These are phyloP conservation scores for Drosophila tani DNA, from an alignment of 1,140 invertebrate species.

Conservation along the genomic window DNA sequence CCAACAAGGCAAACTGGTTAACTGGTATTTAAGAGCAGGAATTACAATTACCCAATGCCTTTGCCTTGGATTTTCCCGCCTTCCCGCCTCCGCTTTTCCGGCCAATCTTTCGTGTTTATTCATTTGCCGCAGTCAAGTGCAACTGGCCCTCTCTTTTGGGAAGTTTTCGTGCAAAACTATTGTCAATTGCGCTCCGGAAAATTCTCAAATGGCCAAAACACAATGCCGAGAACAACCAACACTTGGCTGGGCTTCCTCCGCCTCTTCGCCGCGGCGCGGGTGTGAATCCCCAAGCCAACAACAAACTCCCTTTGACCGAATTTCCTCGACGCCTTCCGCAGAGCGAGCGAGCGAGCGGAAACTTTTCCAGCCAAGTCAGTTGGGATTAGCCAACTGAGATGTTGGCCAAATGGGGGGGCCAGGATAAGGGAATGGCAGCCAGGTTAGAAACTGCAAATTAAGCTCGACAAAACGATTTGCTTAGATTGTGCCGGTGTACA, in stretches of 20 bases:
- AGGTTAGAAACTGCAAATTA: constrained; percentile 47
- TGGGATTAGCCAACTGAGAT: constrained; percentile 58
- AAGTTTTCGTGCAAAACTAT: constrained; percentile 58
- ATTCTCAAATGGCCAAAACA: constrained; percentile 54
- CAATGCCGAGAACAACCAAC: constrained; percentile 47
- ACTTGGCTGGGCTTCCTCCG: constrained; percentile 44
- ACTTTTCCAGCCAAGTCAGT: constrained; percentile 69
- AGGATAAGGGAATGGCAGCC: not conserved
- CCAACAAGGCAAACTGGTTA: constrained; percentile 32
- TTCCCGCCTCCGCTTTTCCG: constrained; percentile 15
- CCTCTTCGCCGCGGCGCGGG: not conserved
- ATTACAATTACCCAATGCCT: constrained; percentile 56
- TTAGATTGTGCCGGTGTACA: constrained; percentile 41
- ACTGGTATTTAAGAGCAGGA: constrained; percentile 46
- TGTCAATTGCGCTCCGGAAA: constrained; percentile 55
- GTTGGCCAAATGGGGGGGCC: not conserved
- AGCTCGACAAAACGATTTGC: constrained; percentile 56
- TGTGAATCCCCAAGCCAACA: constrained; percentile 34
- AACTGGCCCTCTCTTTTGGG: constrained; percentile 30
- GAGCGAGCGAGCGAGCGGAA: constrained; percentile 50
- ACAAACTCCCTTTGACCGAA: constrained; percentile 67
- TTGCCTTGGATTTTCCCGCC: constrained; percentile 31
- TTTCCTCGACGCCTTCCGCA: constrained; percentile 57
- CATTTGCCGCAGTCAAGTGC: constrained; percentile 41
- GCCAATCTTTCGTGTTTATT: constrained; percentile 47